Evolutionary conservation across 1,140 invertebrate genomes (phyloP), one percentile per base, ranked within the genome.

Genomic region (Delia radicum): DNA sequence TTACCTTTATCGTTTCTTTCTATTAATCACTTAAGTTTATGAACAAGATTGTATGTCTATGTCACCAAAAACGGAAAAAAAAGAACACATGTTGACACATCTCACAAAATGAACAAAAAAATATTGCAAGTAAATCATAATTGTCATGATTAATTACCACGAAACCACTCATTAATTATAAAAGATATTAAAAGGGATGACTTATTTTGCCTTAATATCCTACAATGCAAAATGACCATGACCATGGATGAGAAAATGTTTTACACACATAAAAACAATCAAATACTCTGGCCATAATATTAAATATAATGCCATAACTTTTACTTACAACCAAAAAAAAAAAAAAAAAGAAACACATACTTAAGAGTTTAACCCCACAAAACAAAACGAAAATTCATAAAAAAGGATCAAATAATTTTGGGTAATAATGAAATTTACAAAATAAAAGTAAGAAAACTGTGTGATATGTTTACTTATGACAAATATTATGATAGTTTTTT

Each of bases 141-240:
- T 74, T 74, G 37, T 33, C 27, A 63, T 74, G 73, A 74, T 74
- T 74, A 74, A 74, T 74, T 74, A 74, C 73, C 21, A 24, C 29
- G 8, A 24, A 62, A 63, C n/a, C 48, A 48, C n/a, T 74, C 73
- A 74, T 74, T 74, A 74, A 74, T 74, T 63, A 74, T 29, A 31
- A 61, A 27, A 62, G 46, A 48, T 61, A 74, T 74, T 48, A 48
- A 73, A 69, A 69, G 27, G 65, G 29, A 69, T 3, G 31, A 69
- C 65, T 37, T 69, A 24, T 31, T 37, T 33, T 18, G 15, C 18
- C 5, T 29, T 67, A 18, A 3, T 31, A 8, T 18, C n/a, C 13
- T 31, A 29, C 4, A 3, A 5, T 15, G 29, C 29, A 24, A 24
- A 69, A 69, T 33, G 18, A 69, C 65, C 65, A 69, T 26, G 29